A percentile compares a stretch with the other conserved stretches of the same genome.
phyloP scores from a whole-genome alignment of 1,140 invertebrate species.

The Stegodyphus dumicola region DNA sequence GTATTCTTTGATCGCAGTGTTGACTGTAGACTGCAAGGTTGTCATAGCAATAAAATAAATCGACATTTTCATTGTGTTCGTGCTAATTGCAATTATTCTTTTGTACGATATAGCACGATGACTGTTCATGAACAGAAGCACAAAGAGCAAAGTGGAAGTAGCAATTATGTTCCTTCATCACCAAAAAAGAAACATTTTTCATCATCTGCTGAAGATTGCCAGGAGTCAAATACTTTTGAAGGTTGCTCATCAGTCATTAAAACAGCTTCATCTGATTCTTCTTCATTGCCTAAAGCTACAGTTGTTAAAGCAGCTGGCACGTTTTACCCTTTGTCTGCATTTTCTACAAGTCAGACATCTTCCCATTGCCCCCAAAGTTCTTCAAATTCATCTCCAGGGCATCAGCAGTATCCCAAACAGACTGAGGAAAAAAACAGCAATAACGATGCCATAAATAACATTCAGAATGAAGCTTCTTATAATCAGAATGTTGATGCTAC shows the following conservation, averaged over 20 bases:
- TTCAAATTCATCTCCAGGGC: conserved; percentile 24
- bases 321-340: conserved; percentile 85
- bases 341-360: conserved; percentile 50
- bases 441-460: conserved; percentile 34
- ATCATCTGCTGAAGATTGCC: conserved; percentile 36
- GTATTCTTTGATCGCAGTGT: conserved; percentile 83
- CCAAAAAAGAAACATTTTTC: conserved; percentile 53
- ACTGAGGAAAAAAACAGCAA: conserved; percentile 51
- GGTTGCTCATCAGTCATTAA: conserved; percentile 39
- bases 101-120: conserved; percentile 81
- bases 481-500: conserved; percentile 27
- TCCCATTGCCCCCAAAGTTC: conserved; percentile 60
- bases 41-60: conserved; percentile 78
- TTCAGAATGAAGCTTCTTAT: conserved; percentile 45
- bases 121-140: conserved; percentile 77
- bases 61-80: conserved; percentile 83
- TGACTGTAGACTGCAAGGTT: conserved; percentile 78
- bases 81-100: conserved; percentile 80
- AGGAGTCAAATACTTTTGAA: conserved; percentile 29
- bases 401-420: conserved; percentile 39
- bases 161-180: conserved; percentile 31
- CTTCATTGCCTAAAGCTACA: conserved; percentile 57
- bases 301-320: conserved; percentile 93
- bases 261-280: conserved; percentile 36
- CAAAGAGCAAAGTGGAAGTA: conserved; percentile 38